Evolutionary conservation across 2,113 vertebrate genomes (phyloP), one percentile per base, ranked within the genome.

Genomic region (Mesocricetus auratus): DNA sequence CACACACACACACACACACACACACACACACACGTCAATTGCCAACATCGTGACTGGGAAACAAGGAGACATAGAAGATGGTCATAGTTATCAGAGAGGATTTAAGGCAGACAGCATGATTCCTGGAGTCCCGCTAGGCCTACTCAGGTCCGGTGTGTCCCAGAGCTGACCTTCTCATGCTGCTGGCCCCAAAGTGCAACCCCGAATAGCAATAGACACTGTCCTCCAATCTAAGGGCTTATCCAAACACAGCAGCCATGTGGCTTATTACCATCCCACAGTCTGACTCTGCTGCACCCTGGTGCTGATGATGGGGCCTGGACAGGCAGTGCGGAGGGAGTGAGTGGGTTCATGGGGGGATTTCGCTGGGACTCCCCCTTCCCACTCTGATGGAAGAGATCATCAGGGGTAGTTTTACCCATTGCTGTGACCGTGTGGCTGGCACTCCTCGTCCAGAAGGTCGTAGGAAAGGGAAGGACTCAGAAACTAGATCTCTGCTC

Each of bases 391-490:
- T n/a, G 73, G 77, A 10, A 87, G 60, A 82, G 10, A 45, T 68
- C 50, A 0, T 39, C 24, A 1, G 31, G 15, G 53, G 33, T 3
- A 64, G 42, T 16, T 15, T 96, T 90, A 96, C 96, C 94, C 97
- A 92, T 94, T 2, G 64, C 50, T 64, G 31, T 1, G 7, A 75
- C 58, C 45, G 0, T 16, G 12, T 2, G 0, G 56, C 71, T 0
- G 50, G 24, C 69, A 7, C n/a, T 42, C 21, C 3, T 0, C 0
- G 1, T 1, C 0, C 0, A 10, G 3, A 9, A 69, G 3, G n/a
- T 33, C 29, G 3, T 6, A 0, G 11, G 2, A 21, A 13, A 0
- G 1, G 0, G 7, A 6, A 12, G 11, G 2, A 36, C 7, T 9
- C 24, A 0, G 6, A 19, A 10, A n/a, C 8, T 5, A 21, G 0